phyloP scores from a whole-genome alignment of 2,888 invertebrate species.

The Microlaimidae sp. region DNA sequence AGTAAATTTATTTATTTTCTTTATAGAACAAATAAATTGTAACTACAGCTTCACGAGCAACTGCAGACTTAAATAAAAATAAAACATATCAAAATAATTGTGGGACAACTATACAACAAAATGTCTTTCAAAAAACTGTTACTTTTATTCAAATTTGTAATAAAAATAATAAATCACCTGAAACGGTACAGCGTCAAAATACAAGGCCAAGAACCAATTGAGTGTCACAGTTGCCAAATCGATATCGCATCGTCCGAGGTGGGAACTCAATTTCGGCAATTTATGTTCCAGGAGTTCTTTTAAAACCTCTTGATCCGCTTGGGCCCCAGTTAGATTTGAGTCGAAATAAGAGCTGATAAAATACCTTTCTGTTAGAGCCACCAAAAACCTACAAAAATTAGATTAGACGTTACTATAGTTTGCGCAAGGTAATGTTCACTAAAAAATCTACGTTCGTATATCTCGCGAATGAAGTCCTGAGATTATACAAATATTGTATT shows the following conservation, averaged over 20 bases:
- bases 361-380: constrained; percentile 43
- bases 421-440: too few relatives aligned
- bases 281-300: constrained; percentile 41
- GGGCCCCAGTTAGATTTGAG: constrained; percentile 41
- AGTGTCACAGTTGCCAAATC: constrained; percentile 44
- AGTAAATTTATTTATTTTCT: too few relatives aligned
- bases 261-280: constrained; percentile 39
- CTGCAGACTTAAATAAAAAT: too few relatives aligned
- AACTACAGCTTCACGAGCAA: too few relatives aligned
- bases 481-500: too few relatives aligned
- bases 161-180: too few relatives aligned
- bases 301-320: constrained; percentile 42
- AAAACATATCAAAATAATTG: too few relatives aligned
- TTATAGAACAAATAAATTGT: too few relatives aligned
- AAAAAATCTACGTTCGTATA: too few relatives aligned
- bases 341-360: constrained; percentile 43
- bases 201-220: constrained; percentile 45
- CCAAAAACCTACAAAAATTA: constrained; percentile 36
- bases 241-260: constrained; percentile 41
- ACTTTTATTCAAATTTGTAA: background rate
- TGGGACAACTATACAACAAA: too few relatives aligned
- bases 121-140: constrained; percentile 16
- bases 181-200: constrained; percentile 44
- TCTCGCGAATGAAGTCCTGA: too few relatives aligned
- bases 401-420: too few relatives aligned